phyloP scores from a whole-genome alignment of 1,140 invertebrate genomes.

The Drosophila auraria region DNA sequence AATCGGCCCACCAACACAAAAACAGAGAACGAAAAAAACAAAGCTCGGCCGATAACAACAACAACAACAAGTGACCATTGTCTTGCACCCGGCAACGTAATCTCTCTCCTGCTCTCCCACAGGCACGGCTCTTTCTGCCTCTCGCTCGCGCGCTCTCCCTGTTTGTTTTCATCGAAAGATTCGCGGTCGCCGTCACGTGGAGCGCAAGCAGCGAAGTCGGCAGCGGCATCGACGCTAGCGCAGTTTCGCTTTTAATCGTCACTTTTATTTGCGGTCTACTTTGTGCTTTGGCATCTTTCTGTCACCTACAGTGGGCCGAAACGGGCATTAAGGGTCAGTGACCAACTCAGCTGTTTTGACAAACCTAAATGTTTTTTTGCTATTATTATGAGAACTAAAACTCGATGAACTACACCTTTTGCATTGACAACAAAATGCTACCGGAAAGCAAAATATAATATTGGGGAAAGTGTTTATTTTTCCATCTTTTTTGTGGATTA shows the following conservation, averaged over 20 bases:
- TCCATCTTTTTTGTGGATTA: too few relatives aligned
- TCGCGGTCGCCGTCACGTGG: constrained; percentile 66
- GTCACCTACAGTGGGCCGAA: constrained; percentile 42
- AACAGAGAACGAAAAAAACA: constrained; percentile 41
- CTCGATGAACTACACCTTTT: too few relatives aligned
- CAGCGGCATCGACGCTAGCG: constrained; percentile 27
- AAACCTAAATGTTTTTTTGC: too few relatives aligned
- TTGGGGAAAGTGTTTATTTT: too few relatives aligned
- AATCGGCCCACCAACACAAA: constrained; percentile 32
- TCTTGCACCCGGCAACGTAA: constrained; percentile 18
- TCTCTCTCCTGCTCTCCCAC: constrained; percentile 7
- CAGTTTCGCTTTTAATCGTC: constrained; percentile 71
- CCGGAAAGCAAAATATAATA: too few relatives aligned
- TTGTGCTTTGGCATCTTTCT: constrained; percentile 36
- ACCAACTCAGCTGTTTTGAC: not conserved
- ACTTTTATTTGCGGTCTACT: constrained; percentile 72
- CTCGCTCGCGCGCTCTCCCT: constrained; percentile 8
- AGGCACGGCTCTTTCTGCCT: not conserved
- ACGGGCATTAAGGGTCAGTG: not conserved
- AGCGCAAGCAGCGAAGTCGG: constrained; percentile 25
- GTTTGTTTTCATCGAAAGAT: constrained; percentile 66
- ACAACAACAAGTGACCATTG: constrained; percentile 26
- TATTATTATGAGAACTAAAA: too few relatives aligned
- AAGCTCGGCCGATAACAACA: constrained; percentile 8
- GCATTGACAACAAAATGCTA: too few relatives aligned